Base-by-base conservation (phyloP, 2,888 invertebrate species). In the Piscicola geometra region DNA sequence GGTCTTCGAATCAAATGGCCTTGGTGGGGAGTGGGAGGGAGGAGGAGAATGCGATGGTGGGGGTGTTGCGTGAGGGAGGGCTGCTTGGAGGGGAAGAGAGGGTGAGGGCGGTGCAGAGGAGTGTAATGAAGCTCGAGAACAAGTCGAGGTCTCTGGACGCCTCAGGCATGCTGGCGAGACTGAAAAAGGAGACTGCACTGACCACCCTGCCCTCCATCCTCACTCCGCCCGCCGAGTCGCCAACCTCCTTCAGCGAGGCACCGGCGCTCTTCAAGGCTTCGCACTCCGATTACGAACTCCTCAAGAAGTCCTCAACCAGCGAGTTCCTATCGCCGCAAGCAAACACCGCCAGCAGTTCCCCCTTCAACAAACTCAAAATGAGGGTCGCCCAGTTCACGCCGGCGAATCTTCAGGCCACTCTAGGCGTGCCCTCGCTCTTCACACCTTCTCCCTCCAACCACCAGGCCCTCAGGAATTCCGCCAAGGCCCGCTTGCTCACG, bases 401-500 rank as follows among this genome's bases (percentile, higher is more conserved):
- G n/a, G 35, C 70, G 5, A 33, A 9, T 12, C 25, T 56, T n/a
- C 64, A 60, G 35, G 36, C 35, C n/a, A n/a, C 60, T 64, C 56
- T 33, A 21, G 64, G 30, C 33, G 32, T 35, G 3, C 64, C 47
- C 56, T 35, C 73, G 12, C n/a, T 2, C 30, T 25, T 35, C 52
- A 56, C 33, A 28, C 32, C 32, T 33, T 28, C 41, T 36, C 1
- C 56, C 21, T 35, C 25, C 33, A 56, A 64, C 33, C 56, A 30
- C 32, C 32, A 73, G 32, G 28, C 33, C 32, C 71, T 75, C 52
- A 68, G 77, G 50, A 64, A 72, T 50, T 21, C 64, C n/a, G 79
- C 77, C 0, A 68, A 67, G 35, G 60, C 75, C 66, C 79, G 79
- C 66, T 52, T 66, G 47, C 60, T 77, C 18, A 77, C 76, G 28